Conservation (phyloP, 2,888 invertebrate genomes). For the Pristionchus maxplancki region DNA sequence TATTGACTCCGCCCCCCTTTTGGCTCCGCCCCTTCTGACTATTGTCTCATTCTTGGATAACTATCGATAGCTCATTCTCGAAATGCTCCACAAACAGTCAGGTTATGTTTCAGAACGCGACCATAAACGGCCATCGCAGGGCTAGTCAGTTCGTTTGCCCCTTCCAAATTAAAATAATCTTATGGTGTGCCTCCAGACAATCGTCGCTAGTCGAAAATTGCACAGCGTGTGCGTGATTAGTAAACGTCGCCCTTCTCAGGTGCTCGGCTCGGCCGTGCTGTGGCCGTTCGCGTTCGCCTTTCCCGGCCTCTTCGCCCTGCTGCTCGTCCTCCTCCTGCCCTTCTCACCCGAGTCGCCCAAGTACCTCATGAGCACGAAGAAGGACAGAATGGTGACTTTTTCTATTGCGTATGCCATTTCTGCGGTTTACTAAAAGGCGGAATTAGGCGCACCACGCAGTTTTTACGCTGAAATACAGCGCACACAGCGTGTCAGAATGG, state of each 20-base stretch:
- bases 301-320: constrained; percentile 75
- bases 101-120: neutral
- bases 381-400: constrained; percentile 55
- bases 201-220: too few species aligned
- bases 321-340: constrained; percentile 70
- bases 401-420: constrained; percentile 6
- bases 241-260: constrained; percentile 31
- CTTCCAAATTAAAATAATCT: too few species aligned
- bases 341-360: constrained; percentile 77
- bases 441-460: neutral
- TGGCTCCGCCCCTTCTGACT: too few species aligned
- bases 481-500: too few species aligned
- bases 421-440: neutral
- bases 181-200: too few species aligned
- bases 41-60: too few species aligned
- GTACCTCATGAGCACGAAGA: constrained; percentile 64
- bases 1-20: neutral
- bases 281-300: constrained; percentile 79
- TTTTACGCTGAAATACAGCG: too few species aligned
- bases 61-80: too few species aligned
- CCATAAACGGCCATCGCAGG: neutral
- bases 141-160: too few species aligned
- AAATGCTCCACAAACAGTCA: neutral
- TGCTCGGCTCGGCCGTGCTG: constrained; percentile 75
- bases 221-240: too few species aligned